A percentile compares a stretch with the other conserved stretches of the same genome.
Evolutionary conservation across 2,797 vertebrate species (phyloP).

Genomic region (Enteromius mattozi): DNA sequence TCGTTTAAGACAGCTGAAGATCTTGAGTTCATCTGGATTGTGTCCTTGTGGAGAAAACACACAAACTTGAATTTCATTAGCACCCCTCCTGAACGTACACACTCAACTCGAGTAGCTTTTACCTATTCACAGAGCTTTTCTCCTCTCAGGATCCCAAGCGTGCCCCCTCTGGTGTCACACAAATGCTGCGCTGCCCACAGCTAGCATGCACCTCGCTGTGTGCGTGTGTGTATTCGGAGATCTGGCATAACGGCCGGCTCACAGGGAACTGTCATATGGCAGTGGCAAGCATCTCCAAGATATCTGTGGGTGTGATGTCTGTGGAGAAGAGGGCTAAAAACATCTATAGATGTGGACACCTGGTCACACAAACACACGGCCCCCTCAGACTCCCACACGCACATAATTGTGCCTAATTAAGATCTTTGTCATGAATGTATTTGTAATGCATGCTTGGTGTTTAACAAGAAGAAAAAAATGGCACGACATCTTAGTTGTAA

Average conservation of each 20-base stretch:
- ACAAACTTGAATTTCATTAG: slow-evolving; percentile 38
- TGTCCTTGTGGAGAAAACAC: slow-evolving; percentile 28
- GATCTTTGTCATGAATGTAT: background rate
- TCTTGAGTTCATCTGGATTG: slow-evolving; percentile 43
- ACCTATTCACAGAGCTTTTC: slow-evolving; percentile 9
- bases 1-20: slow-evolving; percentile 35
- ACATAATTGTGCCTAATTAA: slow-evolving; percentile 14
- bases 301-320: slow-evolving; percentile 45
- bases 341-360: slow-evolving; percentile 24
- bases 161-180: slow-evolving; percentile 38
- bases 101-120: slow-evolving; percentile 25
- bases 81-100: slow-evolving; percentile 8
- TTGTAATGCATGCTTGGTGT: background rate
- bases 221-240: slow-evolving; percentile 11
- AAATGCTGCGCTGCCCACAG: slow-evolving; percentile 34
- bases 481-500: background rate
- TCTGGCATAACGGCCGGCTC: slow-evolving; percentile 28
- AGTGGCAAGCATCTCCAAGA: slow-evolving; percentile 55
- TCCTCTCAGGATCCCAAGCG: background rate
- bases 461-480: background rate
- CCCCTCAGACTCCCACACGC: slow-evolving; percentile 10
- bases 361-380: slow-evolving; percentile 31
- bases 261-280: slow-evolving; percentile 63
- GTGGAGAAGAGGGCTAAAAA: slow-evolving; percentile 25
- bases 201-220: background rate